Conservation (phyloP, 1,140 invertebrate species). For the Scaptomyza graminum region DNA sequence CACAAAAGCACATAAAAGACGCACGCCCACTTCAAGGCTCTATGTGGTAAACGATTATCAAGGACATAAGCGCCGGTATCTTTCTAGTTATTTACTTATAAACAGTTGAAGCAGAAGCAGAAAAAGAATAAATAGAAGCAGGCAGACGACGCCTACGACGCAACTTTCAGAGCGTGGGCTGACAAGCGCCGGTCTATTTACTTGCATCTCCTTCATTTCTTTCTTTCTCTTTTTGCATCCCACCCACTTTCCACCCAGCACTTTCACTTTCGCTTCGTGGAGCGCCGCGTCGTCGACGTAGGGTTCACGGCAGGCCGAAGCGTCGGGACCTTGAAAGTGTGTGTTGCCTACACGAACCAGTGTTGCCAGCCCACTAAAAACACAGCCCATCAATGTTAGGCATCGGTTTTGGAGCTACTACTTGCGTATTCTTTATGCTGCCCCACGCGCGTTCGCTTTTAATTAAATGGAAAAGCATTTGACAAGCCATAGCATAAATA, state of each 20-base stretch:
- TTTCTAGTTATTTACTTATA: constrained; percentile 61
- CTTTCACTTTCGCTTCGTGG: constrained; percentile 62
- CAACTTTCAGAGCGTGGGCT: constrained; percentile 38
- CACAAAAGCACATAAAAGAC: neutral
- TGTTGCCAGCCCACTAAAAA: constrained; percentile 5
- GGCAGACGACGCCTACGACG: constrained; percentile 38
- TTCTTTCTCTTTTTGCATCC: neutral
- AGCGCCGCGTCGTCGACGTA: neutral
- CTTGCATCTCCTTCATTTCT: neutral
- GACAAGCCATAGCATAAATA: constrained; percentile 51
- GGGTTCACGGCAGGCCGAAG: constrained; percentile 71
- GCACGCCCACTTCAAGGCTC: constrained; percentile 25
- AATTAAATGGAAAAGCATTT: constrained; percentile 44
- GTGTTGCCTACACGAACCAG: constrained; percentile 52
- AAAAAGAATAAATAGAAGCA: neutral
- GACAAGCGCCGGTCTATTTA: constrained; percentile 37
- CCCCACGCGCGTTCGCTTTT: constrained; percentile 39
- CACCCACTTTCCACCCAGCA: constrained; percentile 12
- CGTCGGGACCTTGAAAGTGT: constrained; percentile 60
- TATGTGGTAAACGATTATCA: constrained; percentile 60
- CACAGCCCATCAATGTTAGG: constrained; percentile 11
- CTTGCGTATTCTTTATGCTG: constrained; percentile 51
- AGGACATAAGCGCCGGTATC: constrained; percentile 72
- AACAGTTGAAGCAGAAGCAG: constrained; percentile 19
- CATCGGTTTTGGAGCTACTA: constrained; percentile 5